A percentile compares a stretch with the other conserved stretches of the same genome.
Evolutionary conservation across 2,797 vertebrate genomes (phyloP).

Genomic region (Acipenser ruthenus): DNA sequence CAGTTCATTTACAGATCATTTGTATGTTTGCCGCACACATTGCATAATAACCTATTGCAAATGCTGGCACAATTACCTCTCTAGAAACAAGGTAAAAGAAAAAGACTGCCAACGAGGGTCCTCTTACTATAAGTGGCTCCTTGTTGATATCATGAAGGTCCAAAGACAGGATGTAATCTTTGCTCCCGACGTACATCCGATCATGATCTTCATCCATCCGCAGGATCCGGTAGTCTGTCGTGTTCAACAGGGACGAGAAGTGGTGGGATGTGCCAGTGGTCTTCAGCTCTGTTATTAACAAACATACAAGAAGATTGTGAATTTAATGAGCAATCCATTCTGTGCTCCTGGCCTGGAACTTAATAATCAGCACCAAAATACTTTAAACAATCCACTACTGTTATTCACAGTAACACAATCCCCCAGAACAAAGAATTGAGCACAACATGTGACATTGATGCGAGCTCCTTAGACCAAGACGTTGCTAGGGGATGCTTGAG

Average conservation of each 20-base stretch:
- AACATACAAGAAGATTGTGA: conserved; percentile 18
- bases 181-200: conserved; percentile 98
- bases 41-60: neutral
- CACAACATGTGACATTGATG: no score
- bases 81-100: neutral
- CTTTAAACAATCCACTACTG: no score
- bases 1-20: no score
- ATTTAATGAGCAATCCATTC: no score
- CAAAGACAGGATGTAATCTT: conserved; percentile 93
- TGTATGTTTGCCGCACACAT: no score
- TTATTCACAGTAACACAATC: no score
- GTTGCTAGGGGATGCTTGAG: conserved; percentile 6
- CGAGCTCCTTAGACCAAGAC: no score
- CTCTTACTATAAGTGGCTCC: conserved; percentile 93
- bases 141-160: conserved; percentile 98
- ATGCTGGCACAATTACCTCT: neutral
- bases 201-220: conserved; percentile 97
- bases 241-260: conserved; percentile 95
- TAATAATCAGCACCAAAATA: no score
- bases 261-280: conserved; percentile 88
- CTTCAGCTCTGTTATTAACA: conserved; percentile 70
- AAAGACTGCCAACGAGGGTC: neutral
- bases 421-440: no score
- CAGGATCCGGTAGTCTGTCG: conserved; percentile 91
- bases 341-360: no score